A percentile compares a stretch with the other conserved stretches of the same genome.
Conservation (phyloP, 2,888 invertebrate species). For the Achlya flavicornis region DNA sequence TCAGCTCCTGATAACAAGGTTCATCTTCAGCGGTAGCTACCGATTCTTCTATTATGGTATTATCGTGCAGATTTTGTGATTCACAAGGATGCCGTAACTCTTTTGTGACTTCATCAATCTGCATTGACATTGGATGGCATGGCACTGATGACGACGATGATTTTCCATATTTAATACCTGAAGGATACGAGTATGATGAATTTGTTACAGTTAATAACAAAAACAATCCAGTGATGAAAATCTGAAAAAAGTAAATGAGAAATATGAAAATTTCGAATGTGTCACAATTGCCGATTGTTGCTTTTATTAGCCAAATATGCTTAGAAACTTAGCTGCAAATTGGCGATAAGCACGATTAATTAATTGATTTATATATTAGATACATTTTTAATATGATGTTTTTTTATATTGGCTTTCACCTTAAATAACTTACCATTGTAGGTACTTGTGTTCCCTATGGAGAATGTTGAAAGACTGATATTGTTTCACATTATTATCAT, state of each 20-base stretch:
- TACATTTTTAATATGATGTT: too few relatives aligned
- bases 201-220: slow-evolving; percentile 42
- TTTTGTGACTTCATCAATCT: too few relatives aligned
- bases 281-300: neutral
- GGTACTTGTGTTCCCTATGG: slow-evolving; percentile 17
- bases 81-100: neutral
- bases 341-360: too few relatives aligned
- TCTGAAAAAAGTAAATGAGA: slow-evolving; percentile 33
- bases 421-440: slow-evolving; percentile 31
- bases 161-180: slow-evolving; percentile 29
- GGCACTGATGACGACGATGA: slow-evolving; percentile 14
- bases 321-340: too few relatives aligned
- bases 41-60: neutral
- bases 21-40: neutral
- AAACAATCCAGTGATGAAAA: slow-evolving; percentile 24
- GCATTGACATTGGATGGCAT: too few relatives aligned
- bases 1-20: neutral
- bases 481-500: slow-evolving; percentile 7
- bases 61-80: neutral
- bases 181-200: slow-evolving; percentile 23
- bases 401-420: too few relatives aligned
- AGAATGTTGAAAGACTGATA: slow-evolving; percentile 21
- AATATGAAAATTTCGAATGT: neutral
- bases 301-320: neutral
- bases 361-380: too few relatives aligned